phyloP scores from a whole-genome alignment of 2,888 invertebrate genomes.

The Patella ulyssiponensis region DNA sequence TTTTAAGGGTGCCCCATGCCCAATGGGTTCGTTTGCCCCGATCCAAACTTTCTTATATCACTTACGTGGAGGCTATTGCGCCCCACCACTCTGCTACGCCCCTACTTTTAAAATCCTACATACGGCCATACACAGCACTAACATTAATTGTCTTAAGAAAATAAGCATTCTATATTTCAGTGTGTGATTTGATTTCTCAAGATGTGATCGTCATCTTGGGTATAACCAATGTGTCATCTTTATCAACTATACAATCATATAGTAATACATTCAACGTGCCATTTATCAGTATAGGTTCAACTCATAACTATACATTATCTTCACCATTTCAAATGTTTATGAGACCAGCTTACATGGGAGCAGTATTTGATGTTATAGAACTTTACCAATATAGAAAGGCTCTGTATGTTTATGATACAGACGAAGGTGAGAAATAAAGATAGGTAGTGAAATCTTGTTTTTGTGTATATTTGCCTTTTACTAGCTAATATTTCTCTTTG shows the following conservation, averaged over 20 bases:
- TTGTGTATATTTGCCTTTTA: too few relatives aligned
- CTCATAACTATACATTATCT: conserved; percentile 46
- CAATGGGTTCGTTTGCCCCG: too few relatives aligned
- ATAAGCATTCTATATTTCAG: conserved; percentile 37
- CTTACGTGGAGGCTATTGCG: too few relatives aligned
- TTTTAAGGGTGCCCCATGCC: too few relatives aligned
- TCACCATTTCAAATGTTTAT: conserved; percentile 53
- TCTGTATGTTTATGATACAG: conserved; percentile 56
- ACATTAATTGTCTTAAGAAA: not conserved
- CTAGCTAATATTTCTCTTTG: too few relatives aligned
- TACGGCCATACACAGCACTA: too few relatives aligned
- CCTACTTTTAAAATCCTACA: too few relatives aligned
- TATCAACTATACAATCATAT: conserved; percentile 61
- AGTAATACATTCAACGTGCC: conserved; percentile 58
- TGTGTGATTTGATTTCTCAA: conserved; percentile 52
- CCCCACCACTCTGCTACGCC: too few relatives aligned
- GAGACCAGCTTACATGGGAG: conserved; percentile 52
- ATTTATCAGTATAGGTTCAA: conserved; percentile 51
- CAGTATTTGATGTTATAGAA: conserved; percentile 49
- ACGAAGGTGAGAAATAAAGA: conserved; percentile 47
- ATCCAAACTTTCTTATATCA: too few relatives aligned
- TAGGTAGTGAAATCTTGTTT: too few relatives aligned
- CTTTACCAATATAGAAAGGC: conserved; percentile 48
- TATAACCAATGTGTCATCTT: conserved; percentile 54
- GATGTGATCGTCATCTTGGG: conserved; percentile 56